These are phyloP conservation scores for Pararge aegeria DNA, from an alignment of 1,140 invertebrate genomes.

Conservation along the genomic window DNA sequence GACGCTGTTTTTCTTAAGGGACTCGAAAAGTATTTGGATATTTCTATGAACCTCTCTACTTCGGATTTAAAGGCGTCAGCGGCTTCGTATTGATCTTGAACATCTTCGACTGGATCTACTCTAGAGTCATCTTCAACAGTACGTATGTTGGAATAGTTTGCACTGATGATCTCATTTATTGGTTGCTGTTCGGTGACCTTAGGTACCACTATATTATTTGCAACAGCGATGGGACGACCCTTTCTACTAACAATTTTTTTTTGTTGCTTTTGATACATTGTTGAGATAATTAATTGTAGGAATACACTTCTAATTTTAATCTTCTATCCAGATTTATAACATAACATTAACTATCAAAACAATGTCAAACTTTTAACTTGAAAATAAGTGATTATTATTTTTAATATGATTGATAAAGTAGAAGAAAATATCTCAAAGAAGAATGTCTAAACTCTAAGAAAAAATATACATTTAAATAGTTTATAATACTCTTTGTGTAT, in stretches of 20 bases:
- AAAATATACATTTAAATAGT: no score
- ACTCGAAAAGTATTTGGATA: slow-evolving; percentile 65
- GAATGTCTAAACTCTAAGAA: no score
- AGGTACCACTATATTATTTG: not conserved
- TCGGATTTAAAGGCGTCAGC: slow-evolving; percentile 46
- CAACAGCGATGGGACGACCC: not conserved
- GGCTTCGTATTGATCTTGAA: slow-evolving; percentile 15
- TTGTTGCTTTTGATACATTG: not conserved
- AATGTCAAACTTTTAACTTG: no score
- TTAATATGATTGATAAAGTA: no score
- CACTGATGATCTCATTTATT: not conserved
- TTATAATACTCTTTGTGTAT: no score
- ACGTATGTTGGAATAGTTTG: not conserved
- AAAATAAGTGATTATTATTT: no score
- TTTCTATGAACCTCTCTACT: slow-evolving; percentile 61
- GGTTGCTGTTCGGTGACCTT: not conserved
- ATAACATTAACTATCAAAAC: no score
- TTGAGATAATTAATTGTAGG: not conserved
- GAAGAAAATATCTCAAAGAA: no score
- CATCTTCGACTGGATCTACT: not conserved
- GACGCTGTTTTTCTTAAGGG: slow-evolving; percentile 62
- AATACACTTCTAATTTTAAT: not conserved
- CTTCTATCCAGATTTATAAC: no score
- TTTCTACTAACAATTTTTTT: not conserved
- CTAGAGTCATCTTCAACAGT: not conserved